phyloP scores from a whole-genome alignment of 2,888 invertebrate genomes.

The Lasioglossum villosulum region DNA sequence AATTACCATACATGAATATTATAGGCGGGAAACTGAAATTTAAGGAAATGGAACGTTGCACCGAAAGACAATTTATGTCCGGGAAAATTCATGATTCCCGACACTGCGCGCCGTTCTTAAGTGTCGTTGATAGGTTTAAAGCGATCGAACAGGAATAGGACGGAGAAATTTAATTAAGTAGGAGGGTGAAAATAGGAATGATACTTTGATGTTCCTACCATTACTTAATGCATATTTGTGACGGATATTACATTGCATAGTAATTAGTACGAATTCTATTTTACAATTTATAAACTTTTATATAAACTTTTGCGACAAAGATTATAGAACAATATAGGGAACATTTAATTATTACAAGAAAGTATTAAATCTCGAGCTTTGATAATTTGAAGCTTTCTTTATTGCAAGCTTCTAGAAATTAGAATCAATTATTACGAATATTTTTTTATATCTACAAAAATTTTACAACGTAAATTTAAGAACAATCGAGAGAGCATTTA shows the following conservation, averaged over 20 bases:
- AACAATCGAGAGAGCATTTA: not conserved
- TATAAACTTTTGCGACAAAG: not conserved
- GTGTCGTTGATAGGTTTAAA: constrained; percentile 48
- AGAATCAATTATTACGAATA: not conserved
- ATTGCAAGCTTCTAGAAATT: not conserved
- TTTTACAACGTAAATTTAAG: not conserved
- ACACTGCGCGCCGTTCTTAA: constrained; percentile 8
- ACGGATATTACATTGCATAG: not conserved
- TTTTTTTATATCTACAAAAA: not conserved
- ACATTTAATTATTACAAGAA: not conserved
- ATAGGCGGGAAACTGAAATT: not conserved
- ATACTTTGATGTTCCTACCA: constrained; percentile 30
- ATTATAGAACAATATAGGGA: not conserved
- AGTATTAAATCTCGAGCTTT: not conserved
- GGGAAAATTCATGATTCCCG: constrained; percentile 23
- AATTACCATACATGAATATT: constrained; percentile 11
- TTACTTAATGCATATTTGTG: constrained; percentile 13
- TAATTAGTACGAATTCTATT: not conserved
- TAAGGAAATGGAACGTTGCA: constrained; percentile 12
- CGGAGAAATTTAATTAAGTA: constrained; percentile 31
- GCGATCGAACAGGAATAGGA: constrained; percentile 29
- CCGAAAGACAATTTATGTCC: constrained; percentile 23
- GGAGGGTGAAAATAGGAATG: constrained; percentile 40
- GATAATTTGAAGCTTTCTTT: not conserved
- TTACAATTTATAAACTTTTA: not conserved